Percentiles rank a stretch among this genome's conserved stretches.
phyloP scores from a whole-genome alignment of 2,113 vertebrate species.

The Cariama cristata region DNA sequence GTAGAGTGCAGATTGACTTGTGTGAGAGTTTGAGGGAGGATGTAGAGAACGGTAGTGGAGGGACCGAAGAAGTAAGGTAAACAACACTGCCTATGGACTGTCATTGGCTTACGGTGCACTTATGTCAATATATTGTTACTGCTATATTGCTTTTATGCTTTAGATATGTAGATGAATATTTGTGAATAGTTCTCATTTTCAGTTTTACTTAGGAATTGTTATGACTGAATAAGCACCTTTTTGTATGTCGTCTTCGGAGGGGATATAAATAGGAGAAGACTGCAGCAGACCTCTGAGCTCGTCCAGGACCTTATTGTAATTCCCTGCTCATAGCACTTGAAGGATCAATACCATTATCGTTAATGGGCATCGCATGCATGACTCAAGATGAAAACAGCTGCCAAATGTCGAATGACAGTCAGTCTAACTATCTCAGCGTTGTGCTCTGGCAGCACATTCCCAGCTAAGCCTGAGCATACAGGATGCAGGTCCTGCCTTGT shows the following conservation, averaged over 20 bases:
- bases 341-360: background rate
- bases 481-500: too few species aligned
- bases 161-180: background rate
- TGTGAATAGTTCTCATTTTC: background rate
- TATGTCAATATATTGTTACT: too few species aligned
- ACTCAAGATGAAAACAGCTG: background rate
- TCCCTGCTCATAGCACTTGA: background rate
- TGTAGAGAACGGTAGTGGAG: too few species aligned
- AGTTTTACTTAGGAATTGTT: background rate
- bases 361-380: background rate
- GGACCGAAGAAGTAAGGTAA: background rate
- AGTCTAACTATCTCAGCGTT: fast-evolving
- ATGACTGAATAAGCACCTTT: background rate
- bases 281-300: background rate
- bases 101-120: background rate
- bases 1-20: background rate
- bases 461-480: background rate
- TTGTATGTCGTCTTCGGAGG: fast-evolving
- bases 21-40: background rate
- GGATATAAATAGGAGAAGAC: background rate
- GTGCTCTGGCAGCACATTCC: background rate
- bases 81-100: background rate
- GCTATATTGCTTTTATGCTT: background rate
- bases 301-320: background rate
- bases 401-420: background rate